Percentiles rank a stretch among this genome's conserved stretches.
Conservation (phyloP, 2,113 vertebrate genomes). For the Megaptera novaeangliae region DNA sequence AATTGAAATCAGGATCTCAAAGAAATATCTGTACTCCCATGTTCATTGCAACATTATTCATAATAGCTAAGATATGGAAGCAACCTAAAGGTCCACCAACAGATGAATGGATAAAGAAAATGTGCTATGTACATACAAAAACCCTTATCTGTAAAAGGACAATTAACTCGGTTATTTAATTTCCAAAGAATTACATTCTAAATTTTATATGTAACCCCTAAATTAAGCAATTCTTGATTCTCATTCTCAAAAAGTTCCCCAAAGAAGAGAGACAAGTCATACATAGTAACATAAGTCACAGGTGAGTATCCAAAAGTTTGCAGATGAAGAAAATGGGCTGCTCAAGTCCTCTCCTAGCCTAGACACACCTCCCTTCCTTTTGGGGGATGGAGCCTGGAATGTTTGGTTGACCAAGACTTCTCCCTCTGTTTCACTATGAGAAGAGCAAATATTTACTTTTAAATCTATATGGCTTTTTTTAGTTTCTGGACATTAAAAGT, state of each 20-base stretch:
- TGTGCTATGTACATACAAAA: not conserved
- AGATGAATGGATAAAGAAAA: not conserved
- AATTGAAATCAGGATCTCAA: not conserved
- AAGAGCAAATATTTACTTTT: not conserved
- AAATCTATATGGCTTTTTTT: not conserved
- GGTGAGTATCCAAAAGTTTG: too few species aligned
- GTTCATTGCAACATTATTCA: not conserved
- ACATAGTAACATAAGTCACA: not conserved
- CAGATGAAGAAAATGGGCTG: accelerated
- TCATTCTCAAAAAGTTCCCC: not conserved
- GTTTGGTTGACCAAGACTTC: not conserved
- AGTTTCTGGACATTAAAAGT: not conserved
- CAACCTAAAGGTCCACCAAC: too few species aligned
- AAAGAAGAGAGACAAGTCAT: not conserved
- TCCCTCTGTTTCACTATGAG: not conserved
- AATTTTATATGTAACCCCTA: not conserved
- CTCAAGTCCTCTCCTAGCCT: too few species aligned
- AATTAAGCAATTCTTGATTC: not conserved
- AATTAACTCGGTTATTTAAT: not conserved
- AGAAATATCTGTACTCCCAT: not conserved
- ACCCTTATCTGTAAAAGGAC: not conserved
- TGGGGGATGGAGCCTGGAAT: too few species aligned
- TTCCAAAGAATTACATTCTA: not conserved
- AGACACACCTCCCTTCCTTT: not conserved
- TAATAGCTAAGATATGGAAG: not conserved